These are phyloP conservation scores for Andrena chrysosceles DNA, from an alignment of 2,888 invertebrate species.

Conservation along the genomic window DNA sequence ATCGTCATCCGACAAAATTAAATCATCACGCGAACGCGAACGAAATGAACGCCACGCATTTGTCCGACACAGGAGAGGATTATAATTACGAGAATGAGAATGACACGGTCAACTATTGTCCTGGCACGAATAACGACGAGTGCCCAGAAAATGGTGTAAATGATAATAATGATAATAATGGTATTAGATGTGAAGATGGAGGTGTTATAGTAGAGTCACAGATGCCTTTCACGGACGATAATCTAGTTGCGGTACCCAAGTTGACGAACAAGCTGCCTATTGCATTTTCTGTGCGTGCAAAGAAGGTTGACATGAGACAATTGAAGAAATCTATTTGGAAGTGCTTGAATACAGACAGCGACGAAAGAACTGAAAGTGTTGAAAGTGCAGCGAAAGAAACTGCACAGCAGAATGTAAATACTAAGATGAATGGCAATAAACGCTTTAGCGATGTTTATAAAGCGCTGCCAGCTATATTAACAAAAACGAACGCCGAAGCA, in stretches of 20 bases:
- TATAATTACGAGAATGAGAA: slow-evolving; percentile 87
- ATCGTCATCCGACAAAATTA: slow-evolving; percentile 47
- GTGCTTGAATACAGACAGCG: slow-evolving; percentile 85
- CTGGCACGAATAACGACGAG: slow-evolving; percentile 78
- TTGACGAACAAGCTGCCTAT: slow-evolving; percentile 89
- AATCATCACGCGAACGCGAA: slow-evolving; percentile 11
- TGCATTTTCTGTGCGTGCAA: slow-evolving; percentile 93
- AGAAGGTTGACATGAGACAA: slow-evolving; percentile 94
- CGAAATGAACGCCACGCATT: slow-evolving; percentile 47
- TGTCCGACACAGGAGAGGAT: slow-evolving; percentile 77
- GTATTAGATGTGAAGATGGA: slow-evolving; percentile 79
- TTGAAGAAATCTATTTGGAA: slow-evolving; percentile 92
- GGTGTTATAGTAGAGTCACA: slow-evolving; percentile 70
- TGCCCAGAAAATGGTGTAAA: slow-evolving; percentile 63
- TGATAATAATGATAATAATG: slow-evolving; percentile 37
- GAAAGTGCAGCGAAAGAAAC: background rate
- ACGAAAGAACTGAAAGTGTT: slow-evolving; percentile 81
- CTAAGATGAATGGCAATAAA: slow-evolving; percentile 75
- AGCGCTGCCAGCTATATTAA: slow-evolving; percentile 87
- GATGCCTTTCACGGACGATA: slow-evolving; percentile 84
- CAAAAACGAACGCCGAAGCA: slow-evolving; percentile 89
- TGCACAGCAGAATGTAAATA: background rate
- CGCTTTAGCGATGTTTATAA: slow-evolving; percentile 86
- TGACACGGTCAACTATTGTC: slow-evolving; percentile 86
- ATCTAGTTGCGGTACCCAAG: slow-evolving; percentile 89